Percentiles rank a stretch among this genome's conserved stretches.
Evolutionary conservation across 2,113 vertebrate genomes (phyloP).

Genomic region (Labeo catla): DNA sequence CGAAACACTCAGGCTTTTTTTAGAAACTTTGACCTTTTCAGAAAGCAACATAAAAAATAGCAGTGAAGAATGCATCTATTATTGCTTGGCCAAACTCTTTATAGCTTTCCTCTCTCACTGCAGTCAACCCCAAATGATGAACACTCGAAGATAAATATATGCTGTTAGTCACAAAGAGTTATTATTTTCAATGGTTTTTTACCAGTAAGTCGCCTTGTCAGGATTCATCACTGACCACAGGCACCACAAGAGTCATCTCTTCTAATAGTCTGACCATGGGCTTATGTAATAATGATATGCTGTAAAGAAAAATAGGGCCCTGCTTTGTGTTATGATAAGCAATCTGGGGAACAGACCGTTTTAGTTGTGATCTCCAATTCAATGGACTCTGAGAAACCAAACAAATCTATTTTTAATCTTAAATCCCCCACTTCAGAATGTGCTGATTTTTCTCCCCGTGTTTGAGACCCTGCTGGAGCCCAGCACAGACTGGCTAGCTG

Average conservation of each 20-base stretch:
- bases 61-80: conserved; percentile 48
- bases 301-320: conserved; percentile 30
- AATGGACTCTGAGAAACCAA: conserved; percentile 32
- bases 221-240: conserved; percentile 43
- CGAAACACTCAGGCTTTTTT: background rate
- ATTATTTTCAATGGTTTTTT: conserved; percentile 46
- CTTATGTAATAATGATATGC: conserved; percentile 59
- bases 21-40: conserved; percentile 29
- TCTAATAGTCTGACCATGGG: conserved; percentile 45
- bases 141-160: conserved; percentile 46
- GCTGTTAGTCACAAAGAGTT: conserved; percentile 24
- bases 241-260: conserved; percentile 47
- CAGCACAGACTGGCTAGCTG: conserved; percentile 31
- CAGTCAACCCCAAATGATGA: conserved; percentile 22
- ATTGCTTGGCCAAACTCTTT: conserved; percentile 44
- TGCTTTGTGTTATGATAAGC: conserved; percentile 50
- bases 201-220: conserved; percentile 25
- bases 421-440: conserved; percentile 25
- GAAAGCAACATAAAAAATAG: conserved; percentile 40
- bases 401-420: conserved; percentile 40
- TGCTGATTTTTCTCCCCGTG: conserved; percentile 21
- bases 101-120: background rate
- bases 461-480: conserved; percentile 14
- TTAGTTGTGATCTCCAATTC: conserved; percentile 16
- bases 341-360: conserved; percentile 48